Percentiles rank a stretch among this genome's conserved stretches.
Evolutionary conservation across 30 jellyfish, hydroid and myxozoan species (phyloP).

Genomic region (Euphysa ruthae): DNA sequence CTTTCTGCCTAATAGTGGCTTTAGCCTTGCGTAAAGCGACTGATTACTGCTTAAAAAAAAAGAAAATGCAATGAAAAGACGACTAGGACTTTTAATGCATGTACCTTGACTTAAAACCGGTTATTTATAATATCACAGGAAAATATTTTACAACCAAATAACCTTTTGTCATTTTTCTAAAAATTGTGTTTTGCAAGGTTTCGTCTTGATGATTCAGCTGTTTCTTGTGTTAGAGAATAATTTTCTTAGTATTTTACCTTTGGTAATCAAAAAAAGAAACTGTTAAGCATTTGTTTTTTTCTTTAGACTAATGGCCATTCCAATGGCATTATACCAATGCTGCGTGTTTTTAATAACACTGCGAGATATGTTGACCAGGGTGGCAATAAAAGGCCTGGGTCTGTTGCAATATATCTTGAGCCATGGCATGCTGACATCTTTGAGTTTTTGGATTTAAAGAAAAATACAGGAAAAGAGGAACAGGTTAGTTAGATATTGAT

Average conservation of each 20-base stretch:
- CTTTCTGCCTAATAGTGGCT: no score
- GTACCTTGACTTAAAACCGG: no score
- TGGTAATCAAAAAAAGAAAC: not conserved
- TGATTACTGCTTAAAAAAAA: no score
- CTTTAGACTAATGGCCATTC: constrained; percentile 87
- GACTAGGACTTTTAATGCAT: no score
- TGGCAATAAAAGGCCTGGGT: constrained; percentile 97
- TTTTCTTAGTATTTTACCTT: not conserved
- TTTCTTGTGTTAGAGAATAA: no score
- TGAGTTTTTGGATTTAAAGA: constrained; percentile 76
- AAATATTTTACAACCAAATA: no score
- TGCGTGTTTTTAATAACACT: constrained; percentile 74
- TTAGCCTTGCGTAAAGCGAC: no score
- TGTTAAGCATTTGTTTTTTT: not conserved
- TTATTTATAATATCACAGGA: no score
- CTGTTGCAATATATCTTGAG: constrained; percentile 87
- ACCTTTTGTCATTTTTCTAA: no score
- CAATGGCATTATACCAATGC: constrained; percentile 89
- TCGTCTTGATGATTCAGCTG: no score
- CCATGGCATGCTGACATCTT: constrained; percentile 98
- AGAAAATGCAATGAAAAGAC: no score
- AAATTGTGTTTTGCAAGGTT: no score
- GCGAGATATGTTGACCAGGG: constrained; percentile 99
- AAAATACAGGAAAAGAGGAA: constrained; percentile 94
- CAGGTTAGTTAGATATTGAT: constrained; percentile 18